phyloP scores from a whole-genome alignment of 2,888 invertebrate genomes.

The Petrolisthes manimaculis region DNA sequence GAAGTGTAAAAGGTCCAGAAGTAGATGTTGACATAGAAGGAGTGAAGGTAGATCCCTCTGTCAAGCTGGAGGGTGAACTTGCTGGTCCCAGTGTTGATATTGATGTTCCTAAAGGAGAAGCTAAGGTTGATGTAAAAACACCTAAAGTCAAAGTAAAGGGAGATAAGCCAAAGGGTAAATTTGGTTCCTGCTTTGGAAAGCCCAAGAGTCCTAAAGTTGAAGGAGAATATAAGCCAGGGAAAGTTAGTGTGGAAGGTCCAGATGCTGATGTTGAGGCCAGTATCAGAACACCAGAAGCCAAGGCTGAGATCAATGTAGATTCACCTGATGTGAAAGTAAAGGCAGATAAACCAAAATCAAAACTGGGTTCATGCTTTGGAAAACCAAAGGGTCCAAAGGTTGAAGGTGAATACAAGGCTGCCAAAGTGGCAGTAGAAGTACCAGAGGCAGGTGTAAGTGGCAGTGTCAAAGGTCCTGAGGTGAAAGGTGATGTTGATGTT shows the following conservation, averaged over 20 bases:
- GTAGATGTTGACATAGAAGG: not conserved
- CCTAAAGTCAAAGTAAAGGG: conserved; percentile 32
- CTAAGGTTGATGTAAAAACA: conserved; percentile 19
- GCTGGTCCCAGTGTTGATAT: conserved; percentile 31
- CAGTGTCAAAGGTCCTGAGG: conserved; percentile 13
- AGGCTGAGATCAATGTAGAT: conserved; percentile 14
- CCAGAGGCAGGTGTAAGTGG: conserved; percentile 17
- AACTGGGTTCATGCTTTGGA: conserved; percentile 34
- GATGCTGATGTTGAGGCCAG: conserved; percentile 7
- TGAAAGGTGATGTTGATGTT: conserved; percentile 10
- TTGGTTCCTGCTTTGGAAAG: conserved; percentile 52
- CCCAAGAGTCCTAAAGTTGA: conserved; percentile 38
- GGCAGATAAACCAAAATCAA: conserved; percentile 19
- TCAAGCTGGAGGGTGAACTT: conserved; percentile 32
- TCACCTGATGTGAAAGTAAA: conserved; percentile 30
- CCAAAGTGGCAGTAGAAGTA: conserved; percentile 10
- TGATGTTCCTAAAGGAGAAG: conserved; percentile 27
- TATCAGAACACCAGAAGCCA: conserved; percentile 16
- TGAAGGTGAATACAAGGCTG: conserved; percentile 33
- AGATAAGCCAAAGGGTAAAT: conserved; percentile 43
- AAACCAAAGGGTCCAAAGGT: conserved; percentile 24
- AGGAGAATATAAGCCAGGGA: conserved; percentile 47
- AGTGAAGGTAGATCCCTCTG: conserved; percentile 13
- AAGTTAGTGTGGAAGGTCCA: conserved; percentile 32
- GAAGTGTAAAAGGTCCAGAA: conserved; percentile 3